Percentiles rank a stretch among this genome's conserved stretches.
Conservation (phyloP, 2,797 vertebrate species). For the Neomorphus geoffroyi region DNA sequence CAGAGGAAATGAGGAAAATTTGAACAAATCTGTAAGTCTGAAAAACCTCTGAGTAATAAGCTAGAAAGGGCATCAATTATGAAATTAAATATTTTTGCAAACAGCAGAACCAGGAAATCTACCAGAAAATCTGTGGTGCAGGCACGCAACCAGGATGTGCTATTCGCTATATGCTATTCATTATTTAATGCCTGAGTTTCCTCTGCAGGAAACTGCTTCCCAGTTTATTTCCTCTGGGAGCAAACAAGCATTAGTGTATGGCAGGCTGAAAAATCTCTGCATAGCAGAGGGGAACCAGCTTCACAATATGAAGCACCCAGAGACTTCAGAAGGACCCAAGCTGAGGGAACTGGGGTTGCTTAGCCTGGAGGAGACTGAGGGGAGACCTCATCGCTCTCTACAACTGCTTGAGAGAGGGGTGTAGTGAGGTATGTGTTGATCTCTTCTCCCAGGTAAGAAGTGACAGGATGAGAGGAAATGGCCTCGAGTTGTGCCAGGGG, state of each 20-base stretch:
- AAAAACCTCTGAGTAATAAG: not conserved
- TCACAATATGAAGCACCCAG: not conserved
- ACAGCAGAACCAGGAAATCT: not conserved
- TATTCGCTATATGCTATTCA: rapidly evolving
- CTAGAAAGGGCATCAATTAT: not conserved
- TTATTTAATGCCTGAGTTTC: not conserved
- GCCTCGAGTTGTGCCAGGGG: no score
- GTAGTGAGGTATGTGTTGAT: no score
- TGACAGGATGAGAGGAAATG: no score
- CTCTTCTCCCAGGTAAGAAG: no score
- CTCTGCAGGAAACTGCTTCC: not conserved
- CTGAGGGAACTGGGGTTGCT: no score
- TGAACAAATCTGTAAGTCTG: not conserved
- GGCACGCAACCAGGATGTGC: not conserved
- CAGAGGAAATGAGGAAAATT: not conserved
- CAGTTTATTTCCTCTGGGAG: not conserved
- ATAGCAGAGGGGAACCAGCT: not conserved
- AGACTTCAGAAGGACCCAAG: no score
- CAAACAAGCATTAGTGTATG: not conserved
- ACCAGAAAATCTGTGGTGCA: not conserved
- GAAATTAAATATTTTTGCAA: not conserved
- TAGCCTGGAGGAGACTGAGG: no score
- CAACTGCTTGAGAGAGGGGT: no score
- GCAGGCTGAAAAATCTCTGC: not conserved
- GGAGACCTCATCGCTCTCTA: no score